phyloP scores from a whole-genome alignment of 2,113 vertebrate species.

The Platysternon megacephalum region DNA sequence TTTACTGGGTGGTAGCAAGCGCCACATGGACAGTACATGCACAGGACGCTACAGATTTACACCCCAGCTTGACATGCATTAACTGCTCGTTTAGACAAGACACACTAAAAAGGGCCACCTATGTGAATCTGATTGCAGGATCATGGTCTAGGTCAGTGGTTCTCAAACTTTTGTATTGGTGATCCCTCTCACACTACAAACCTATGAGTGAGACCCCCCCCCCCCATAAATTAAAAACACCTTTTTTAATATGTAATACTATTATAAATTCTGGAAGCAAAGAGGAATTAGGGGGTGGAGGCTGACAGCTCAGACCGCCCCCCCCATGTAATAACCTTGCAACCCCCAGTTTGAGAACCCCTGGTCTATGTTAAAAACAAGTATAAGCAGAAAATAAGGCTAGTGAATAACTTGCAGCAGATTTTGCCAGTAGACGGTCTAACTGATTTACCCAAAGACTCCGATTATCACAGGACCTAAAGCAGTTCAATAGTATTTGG shows the following conservation, averaged over 20 bases:
- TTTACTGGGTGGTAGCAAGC: too few species aligned
- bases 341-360: too few species aligned
- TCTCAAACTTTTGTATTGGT: too few species aligned
- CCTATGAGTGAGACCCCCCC: too few species aligned
- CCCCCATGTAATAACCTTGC: too few species aligned
- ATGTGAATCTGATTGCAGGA: constrained; percentile 14
- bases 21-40: not conserved
- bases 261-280: too few species aligned
- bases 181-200: too few species aligned
- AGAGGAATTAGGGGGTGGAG: too few species aligned
- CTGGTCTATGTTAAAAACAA: constrained; percentile 28
- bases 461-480: not conserved
- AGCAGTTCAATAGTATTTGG: not conserved
- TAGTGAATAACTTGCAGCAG: not conserved
- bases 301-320: too few species aligned
- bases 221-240: too few species aligned
- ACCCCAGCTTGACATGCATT: not conserved
- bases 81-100: not conserved
- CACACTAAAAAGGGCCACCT: not conserved
- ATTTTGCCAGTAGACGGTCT: not conserved
- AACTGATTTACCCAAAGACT: accelerated
- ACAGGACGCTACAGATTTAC: not conserved
- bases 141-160: not conserved
- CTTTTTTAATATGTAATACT: too few species aligned
- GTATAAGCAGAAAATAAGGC: constrained; percentile 43